These are phyloP conservation scores for Lepidotrigona ventralis DNA, from an alignment of 1,140 invertebrate genomes.

Conservation along the genomic window DNA sequence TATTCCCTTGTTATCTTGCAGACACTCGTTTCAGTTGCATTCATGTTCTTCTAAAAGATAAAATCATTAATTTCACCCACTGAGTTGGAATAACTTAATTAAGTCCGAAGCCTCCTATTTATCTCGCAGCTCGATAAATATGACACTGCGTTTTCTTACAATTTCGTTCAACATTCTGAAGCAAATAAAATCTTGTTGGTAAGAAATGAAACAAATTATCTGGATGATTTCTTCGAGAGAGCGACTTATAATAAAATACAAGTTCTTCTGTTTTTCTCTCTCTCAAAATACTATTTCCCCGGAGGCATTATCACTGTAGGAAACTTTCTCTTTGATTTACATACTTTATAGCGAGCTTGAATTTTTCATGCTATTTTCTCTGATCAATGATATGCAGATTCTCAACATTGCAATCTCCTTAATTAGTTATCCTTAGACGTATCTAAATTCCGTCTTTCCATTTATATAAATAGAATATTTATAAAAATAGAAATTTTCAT, in stretches of 20 bases:
- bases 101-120: neutral
- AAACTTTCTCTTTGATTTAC: neutral
- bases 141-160: neutral
- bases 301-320: neutral
- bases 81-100: slow-evolving; percentile 2
- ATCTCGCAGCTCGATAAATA: neutral
- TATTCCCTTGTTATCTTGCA: neutral
- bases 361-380: neutral
- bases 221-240: neutral
- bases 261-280: too few species aligned
- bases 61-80: slow-evolving; percentile 12
- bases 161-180: neutral
- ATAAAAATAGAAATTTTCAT: neutral
- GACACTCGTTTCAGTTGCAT: neutral
- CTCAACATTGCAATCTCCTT: neutral
- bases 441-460: too few species aligned
- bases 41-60: neutral
- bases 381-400: neutral
- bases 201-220: neutral
- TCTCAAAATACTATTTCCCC: neutral
- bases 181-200: neutral
- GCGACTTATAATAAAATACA: neutral
- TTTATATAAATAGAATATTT: too few species aligned
- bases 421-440: neutral
- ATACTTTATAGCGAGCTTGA: neutral